Percentiles rank a stretch among this genome's conserved stretches.
phyloP scores from a whole-genome alignment of 2,113 vertebrate genomes.

The Erpornis zantholeuca region DNA sequence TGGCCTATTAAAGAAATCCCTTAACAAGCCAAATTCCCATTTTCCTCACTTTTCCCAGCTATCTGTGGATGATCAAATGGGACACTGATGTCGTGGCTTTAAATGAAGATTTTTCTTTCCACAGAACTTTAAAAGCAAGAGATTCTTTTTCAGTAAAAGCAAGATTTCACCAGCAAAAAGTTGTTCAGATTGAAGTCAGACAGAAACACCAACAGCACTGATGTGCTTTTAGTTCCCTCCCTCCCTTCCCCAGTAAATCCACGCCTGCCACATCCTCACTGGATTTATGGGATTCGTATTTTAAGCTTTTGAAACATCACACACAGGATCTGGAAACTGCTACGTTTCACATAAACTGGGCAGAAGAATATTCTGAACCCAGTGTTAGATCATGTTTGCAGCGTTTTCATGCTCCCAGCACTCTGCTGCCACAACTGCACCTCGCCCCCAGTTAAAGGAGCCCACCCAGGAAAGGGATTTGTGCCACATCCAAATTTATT shows the following conservation, averaged over 20 bases:
- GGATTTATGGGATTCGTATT: conserved; percentile 3
- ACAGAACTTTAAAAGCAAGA: not conserved
- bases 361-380: not conserved
- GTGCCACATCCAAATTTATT: not conserved
- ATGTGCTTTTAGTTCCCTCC: not conserved
- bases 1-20: not conserved
- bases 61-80: not conserved
- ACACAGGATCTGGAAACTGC: not conserved
- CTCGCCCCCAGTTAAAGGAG: not conserved
- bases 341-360: not conserved
- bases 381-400: not conserved
- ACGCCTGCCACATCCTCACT: not conserved
- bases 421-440: not conserved
- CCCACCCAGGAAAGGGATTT: not conserved
- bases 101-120: not conserved
- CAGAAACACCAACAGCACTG: not conserved
- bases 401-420: not conserved
- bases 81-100: not conserved
- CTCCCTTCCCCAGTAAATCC: conserved; percentile 6
- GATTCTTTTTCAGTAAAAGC: not conserved
- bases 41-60: not conserved
- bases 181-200: not conserved
- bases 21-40: not conserved
- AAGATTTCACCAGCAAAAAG: not conserved
- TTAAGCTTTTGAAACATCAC: not conserved